Base-by-base conservation (phyloP, 2,113 vertebrate species). In the Oncorhynchus kisutch region DNA sequence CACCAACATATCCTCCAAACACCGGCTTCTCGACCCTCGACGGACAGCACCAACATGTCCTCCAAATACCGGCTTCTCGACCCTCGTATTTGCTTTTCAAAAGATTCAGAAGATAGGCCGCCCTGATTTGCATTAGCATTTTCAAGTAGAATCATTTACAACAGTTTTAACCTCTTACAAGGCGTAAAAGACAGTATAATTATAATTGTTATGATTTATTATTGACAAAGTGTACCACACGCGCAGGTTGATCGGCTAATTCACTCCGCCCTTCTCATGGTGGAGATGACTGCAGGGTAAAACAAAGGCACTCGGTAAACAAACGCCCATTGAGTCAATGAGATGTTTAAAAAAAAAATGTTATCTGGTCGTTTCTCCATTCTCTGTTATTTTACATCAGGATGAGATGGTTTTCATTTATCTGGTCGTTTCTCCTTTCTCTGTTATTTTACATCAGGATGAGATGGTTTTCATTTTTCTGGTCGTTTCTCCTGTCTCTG, bases 121-220 rank as follows among this genome's bases (percentile, higher is more conserved):
- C 29, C 54, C 67, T 85, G 79, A 39, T 39, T 73, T 62, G 12
- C 64, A 84, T 88, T 66, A 84, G 73, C 70, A 76, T 77, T 84
- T 89, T 91, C 71, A 88, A 89, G 87, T 89, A 87, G 81, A 88
- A 85, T 71, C 0, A 80, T 48, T 81, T 72, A 67, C 59, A 72
- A 78, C 67, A 70, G 49, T 78, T 75, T 70, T 73, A 84, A 89
- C 81, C 83, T 76, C 51, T 78, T 78, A 81, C 72, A 3, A 27
- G 71, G 69, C 70, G 83, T 11, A 11, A 49, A 70, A 87, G 74
- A 80, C 2, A 81, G 73, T 49, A 29, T 57, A 39, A 48, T 75
- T 48, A 34, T 57, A 45, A 54, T 66, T 69, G 67, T 45, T 70
- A 70, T 48, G 24, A 78, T 18, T 69, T 70, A 69, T 69, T 69